Conservation (phyloP, 2,888 invertebrate genomes). For the Polydesmus complanatus region DNA sequence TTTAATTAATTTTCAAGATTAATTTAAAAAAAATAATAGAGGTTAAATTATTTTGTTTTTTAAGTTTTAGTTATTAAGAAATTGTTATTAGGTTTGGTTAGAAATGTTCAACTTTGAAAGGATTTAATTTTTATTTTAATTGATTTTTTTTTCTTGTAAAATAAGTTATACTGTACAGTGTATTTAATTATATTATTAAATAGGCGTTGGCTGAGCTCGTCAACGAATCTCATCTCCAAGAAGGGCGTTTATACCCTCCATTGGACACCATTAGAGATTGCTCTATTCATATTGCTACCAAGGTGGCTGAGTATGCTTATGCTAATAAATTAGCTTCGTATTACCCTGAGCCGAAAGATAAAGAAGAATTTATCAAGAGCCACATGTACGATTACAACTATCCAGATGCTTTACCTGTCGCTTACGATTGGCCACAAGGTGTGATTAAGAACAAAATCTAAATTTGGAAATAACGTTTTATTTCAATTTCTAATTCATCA, state of each 20-base stretch:
- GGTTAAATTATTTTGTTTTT: too few species aligned
- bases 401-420: slow-evolving; percentile 23
- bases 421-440: slow-evolving; percentile 25
- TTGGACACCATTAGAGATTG: slow-evolving; percentile 66
- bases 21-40: too few species aligned
- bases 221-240: slow-evolving; percentile 58
- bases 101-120: not conserved
- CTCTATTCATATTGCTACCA: slow-evolving; percentile 71
- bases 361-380: slow-evolving; percentile 35
- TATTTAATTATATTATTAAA: too few species aligned
- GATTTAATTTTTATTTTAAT: not conserved
- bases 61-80: too few species aligned
- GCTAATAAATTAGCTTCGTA: slow-evolving; percentile 43
- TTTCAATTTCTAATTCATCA: too few species aligned
- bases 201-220: slow-evolving; percentile 71
- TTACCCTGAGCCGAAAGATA: slow-evolving; percentile 41
- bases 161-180: too few species aligned
- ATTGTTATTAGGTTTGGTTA: too few species aligned
- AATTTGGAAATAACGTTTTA: too few species aligned
- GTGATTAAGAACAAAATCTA: not conserved
- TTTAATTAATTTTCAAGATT: too few species aligned
- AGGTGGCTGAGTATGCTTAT: slow-evolving; percentile 70
- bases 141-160: not conserved
- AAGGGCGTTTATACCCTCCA: slow-evolving; percentile 85
- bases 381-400: slow-evolving; percentile 36